These are phyloP conservation scores for Elephas maximus DNA, from an alignment of 2,113 vertebrate genomes.

Conservation along the genomic window DNA sequence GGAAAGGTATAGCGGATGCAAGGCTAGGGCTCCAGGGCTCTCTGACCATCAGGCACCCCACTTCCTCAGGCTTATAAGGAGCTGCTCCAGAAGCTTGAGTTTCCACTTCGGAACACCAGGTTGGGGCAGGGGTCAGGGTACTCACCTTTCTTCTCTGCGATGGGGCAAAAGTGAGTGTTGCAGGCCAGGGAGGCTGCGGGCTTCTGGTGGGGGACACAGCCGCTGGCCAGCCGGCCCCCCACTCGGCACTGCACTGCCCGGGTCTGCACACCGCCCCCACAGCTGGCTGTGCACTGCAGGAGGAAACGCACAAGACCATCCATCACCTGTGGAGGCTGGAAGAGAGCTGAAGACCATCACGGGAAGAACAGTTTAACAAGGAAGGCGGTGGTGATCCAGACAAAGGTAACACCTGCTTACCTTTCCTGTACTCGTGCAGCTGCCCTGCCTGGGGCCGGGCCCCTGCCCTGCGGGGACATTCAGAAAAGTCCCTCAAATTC, in stretches of 20 bases:
- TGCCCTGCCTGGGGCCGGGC: fast-evolving
- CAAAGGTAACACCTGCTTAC: fast-evolving
- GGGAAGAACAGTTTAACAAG: too few species aligned
- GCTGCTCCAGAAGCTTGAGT: background rate
- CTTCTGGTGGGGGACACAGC: conserved; percentile 82
- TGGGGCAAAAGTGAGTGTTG: conserved; percentile 93
- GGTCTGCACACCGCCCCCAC: conserved; percentile 93
- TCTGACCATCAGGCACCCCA: background rate
- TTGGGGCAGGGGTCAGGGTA: fast-evolving
- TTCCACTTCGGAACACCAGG: fast-evolving
- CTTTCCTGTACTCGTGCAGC: fast-evolving
- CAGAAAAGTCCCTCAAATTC: background rate
- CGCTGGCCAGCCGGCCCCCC: conserved; percentile 87
- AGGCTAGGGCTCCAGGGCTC: background rate
- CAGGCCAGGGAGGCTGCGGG: conserved; percentile 91
- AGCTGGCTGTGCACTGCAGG: conserved; percentile 92
- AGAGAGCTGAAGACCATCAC: fast-evolving
- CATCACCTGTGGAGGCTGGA: background rate
- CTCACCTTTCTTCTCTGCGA: conserved; percentile 90
- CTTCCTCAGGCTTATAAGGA: background rate
- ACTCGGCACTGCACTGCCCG: conserved; percentile 91
- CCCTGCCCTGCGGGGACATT: fast-evolving
- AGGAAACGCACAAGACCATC: background rate
- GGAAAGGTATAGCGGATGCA: too few species aligned
- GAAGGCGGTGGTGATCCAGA: fast-evolving